Conservation (phyloP, 2,888 invertebrate genomes). For the Ophion obscuratus region DNA sequence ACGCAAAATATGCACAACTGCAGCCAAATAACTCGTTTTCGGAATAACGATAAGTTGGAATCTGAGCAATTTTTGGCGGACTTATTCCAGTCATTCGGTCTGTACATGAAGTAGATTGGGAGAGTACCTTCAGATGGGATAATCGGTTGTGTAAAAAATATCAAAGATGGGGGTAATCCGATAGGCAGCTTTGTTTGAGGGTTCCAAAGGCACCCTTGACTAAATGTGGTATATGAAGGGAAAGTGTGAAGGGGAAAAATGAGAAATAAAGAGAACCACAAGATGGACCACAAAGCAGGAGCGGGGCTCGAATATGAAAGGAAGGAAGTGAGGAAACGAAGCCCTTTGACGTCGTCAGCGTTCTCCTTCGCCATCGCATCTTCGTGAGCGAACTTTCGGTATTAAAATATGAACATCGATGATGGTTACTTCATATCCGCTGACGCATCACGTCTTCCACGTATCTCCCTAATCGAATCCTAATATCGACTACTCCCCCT, state of each 20-base stretch:
- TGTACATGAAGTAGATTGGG: background rate
- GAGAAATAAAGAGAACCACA: background rate
- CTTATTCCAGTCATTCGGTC: background rate
- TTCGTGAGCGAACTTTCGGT: constrained; percentile 28
- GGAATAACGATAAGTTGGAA: background rate
- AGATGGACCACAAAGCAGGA: background rate
- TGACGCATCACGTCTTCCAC: constrained; percentile 25
- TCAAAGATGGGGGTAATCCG: background rate
- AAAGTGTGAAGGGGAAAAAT: background rate
- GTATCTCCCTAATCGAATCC: background rate
- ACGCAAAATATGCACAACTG: background rate
- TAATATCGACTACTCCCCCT: background rate
- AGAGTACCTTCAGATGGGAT: background rate
- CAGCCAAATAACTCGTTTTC: background rate
- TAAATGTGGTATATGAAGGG: background rate
- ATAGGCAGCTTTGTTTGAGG: background rate
- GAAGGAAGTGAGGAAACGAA: constrained; percentile 4
- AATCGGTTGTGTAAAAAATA: background rate
- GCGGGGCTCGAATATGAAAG: constrained; percentile 24
- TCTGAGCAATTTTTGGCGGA: background rate
- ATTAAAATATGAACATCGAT: constrained; percentile 50
- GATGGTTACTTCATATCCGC: constrained; percentile 28
- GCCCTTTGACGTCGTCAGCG: constrained; percentile 17
- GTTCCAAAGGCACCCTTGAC: background rate
- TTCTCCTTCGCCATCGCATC: constrained; percentile 16